Base-by-base conservation (phyloP, 2,888 invertebrate genomes). In the Bembecia ichneumoniformis region DNA sequence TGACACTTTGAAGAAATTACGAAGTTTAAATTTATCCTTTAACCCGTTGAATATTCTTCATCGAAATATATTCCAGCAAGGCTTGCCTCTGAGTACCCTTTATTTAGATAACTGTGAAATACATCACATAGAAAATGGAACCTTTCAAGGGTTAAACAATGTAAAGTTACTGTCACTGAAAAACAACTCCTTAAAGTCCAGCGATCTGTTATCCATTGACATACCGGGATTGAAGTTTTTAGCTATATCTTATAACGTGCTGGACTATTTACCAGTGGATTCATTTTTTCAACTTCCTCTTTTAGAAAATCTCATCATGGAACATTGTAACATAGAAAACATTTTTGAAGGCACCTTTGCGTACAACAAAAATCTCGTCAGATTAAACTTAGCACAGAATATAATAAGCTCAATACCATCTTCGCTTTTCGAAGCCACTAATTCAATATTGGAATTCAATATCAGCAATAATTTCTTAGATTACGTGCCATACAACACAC, bases 141-240 rank as follows among this genome's bases (percentile, higher is more conserved):
- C 94, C 0, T 95, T 96, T 68, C 82, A 88, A 56, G 92, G 94
- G 44, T 77, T 95, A 45, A 91, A 91, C 60, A 94, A 94, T 69
- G 87, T 96, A 14, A 93, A 93, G 71, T 92, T 93, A 61, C 84
- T 96, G 14, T 94, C 94, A 64, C 79, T 96, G 47, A 93, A 93
- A 64, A 86, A 90, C 54, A 96, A 96, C 74, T 89, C 89, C 40
- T 77, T 95, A 45, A 91, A 90, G 60, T 89, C 92, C 11, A 87
- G 82, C 48, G 93, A 93, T 56, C 83, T 95, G 48, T 87, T 90
- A 51, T 90, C 91, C 53, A 82, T 95, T 47, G 93, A 94, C 66
- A 91, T 95, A 55, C 91, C 94, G 3, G 94, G 94, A 14, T 76
- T 96, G 58, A 89, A 94, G 57, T 90, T 91, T 28, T 82, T 96